Base-by-base conservation (phyloP, 1,140 invertebrate genomes). In the Palaemon carinicauda region DNA sequence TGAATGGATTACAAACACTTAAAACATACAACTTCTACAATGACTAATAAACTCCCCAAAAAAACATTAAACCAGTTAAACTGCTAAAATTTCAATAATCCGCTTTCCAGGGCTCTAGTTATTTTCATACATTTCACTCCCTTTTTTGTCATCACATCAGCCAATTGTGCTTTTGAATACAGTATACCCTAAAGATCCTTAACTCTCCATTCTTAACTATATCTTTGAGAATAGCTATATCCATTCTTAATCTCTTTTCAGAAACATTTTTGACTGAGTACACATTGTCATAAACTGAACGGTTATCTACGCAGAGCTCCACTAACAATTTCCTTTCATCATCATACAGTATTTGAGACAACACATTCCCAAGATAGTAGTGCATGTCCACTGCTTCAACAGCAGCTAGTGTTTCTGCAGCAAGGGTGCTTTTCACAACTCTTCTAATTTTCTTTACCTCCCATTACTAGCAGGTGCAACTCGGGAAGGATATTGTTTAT, bases 221-320 rank as follows among this genome's bases (percentile, higher is more conserved):
- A n/a, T 82, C 65, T 69, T 69, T 50, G 33, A 73, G 71, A 83
- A 83, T 27, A 69, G 71, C 71, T 73, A 73, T 73, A 24, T 29
- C 71, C 24, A 33, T 73, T 3, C 71, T 73, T 17, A 73, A 50
- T 27, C 21, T 73, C 71, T 73, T 73, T 19, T 27, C 71, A 10
- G 71, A 31, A 73, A 73, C 71, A 73, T 21, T 73, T 73, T 73
- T 73, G 7, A 73, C 71, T 50, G 19, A 21, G 56, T 60, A 60
- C 24, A 60, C 56, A 60, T 60, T 60, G 5, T 60, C 1, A 41
- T 41, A 41, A 41, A 41, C 7, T 41, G 41, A 41, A 41, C 0
- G 41, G 41, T 41, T 41, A 41, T 41, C 5, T 12, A 41, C 41
- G n/a, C 12, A 41, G 3, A 41, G 41, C 12, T 41, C 41, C 41